Percentiles rank a stretch among this genome's conserved stretches.
These are phyloP conservation scores for Pelodiscus sinensis DNA, from an alignment of 2,113 vertebrate species.

Conservation along the genomic window DNA sequence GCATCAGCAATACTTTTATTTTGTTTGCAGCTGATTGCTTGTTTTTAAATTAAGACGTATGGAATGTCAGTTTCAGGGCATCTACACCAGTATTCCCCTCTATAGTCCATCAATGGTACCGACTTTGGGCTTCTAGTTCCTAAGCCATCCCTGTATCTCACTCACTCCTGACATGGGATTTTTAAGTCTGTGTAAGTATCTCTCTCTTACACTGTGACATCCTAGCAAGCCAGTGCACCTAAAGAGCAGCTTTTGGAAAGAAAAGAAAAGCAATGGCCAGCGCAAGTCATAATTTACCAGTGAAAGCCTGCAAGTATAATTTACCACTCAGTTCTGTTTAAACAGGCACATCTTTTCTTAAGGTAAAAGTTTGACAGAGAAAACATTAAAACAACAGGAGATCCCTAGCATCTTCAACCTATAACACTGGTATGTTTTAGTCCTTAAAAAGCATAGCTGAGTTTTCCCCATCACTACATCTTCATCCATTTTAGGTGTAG, in stretches of 20 bases:
- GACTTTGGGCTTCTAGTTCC: neutral
- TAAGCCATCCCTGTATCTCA: neutral
- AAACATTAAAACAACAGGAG: neutral
- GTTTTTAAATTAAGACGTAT: conserved; percentile 29
- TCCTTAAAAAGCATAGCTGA: neutral
- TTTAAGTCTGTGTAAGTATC: neutral
- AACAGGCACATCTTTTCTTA: neutral
- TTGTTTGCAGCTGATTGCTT: conserved; percentile 18
- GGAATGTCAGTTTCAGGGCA: neutral
- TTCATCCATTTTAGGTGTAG: neutral
- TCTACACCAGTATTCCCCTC: neutral
- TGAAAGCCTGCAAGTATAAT: neutral
- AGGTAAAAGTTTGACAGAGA: neutral
- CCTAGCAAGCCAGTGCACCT: neutral
- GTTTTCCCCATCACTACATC: neutral
- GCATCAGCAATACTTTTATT: conserved; percentile 35
- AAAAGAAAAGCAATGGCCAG: neutral
- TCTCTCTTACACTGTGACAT: neutral
- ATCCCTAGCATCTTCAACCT: neutral
- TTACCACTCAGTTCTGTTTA: neutral
- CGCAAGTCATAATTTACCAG: too few relatives aligned
- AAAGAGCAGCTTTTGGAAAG: neutral
- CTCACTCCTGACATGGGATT: neutral
- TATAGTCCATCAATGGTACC: neutral
- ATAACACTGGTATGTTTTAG: neutral